Evolutionary conservation across 1,140 invertebrate species (phyloP).

Genomic region (Ruditapes philippinarum): DNA sequence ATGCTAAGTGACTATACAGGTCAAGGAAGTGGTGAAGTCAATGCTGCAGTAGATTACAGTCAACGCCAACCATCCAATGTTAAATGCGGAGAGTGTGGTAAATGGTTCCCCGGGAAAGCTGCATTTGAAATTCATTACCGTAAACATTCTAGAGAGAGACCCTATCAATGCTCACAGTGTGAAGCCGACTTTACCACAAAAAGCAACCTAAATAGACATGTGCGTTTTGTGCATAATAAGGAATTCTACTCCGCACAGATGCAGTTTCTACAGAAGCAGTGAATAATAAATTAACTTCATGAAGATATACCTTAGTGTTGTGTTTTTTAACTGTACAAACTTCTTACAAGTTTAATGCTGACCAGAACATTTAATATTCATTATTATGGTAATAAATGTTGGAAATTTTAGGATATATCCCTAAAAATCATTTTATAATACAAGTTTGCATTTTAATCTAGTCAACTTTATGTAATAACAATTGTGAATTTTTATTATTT

Average conservation of each 20-base stretch:
- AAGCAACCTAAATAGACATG: constrained; percentile 50
- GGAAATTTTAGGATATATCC: no score
- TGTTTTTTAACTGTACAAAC: no score
- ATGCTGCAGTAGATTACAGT: background rate
- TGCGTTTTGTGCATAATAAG: constrained; percentile 49
- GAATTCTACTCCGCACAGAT: constrained; percentile 19
- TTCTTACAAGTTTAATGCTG: no score
- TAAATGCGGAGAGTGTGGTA: constrained; percentile 47
- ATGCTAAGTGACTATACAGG: no score
- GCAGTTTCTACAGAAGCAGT: background rate
- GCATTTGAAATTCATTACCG: constrained; percentile 31
- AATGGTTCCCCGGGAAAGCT: constrained; percentile 46
- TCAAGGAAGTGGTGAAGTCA: background rate
- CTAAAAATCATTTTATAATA: no score
- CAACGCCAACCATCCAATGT: background rate
- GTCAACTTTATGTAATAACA: no score
- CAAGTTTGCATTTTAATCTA: no score
- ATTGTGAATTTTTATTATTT: no score
- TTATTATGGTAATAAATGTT: no score
- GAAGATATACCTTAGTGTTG: no score
- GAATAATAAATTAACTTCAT: no score
- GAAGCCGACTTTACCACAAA: constrained; percentile 42
- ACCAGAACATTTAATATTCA: no score
- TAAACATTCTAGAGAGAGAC: constrained; percentile 41
- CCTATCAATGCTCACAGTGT: constrained; percentile 37